Percentiles rank a stretch among this genome's conserved stretches.
phyloP scores from a whole-genome alignment of 2,797 vertebrate genomes.

The Manis crassicaudata region DNA sequence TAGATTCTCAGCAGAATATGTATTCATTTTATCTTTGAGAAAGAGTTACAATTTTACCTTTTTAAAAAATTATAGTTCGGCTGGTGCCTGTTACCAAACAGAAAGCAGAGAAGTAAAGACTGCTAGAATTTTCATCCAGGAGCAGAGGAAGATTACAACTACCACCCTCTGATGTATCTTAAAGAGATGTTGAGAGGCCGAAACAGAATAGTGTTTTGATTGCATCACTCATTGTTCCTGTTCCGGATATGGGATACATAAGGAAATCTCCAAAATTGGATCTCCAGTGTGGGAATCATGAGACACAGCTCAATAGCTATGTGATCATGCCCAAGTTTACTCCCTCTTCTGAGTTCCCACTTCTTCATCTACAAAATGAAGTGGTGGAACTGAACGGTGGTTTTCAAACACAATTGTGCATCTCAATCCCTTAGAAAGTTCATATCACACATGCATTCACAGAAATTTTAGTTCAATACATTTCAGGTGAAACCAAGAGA shows the following conservation, averaged over 20 bases:
- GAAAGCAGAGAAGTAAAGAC: not conserved
- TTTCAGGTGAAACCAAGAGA: not conserved
- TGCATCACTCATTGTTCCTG: not conserved
- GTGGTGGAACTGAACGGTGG: not conserved
- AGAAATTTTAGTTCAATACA: not conserved
- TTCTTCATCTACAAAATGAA: constrained; percentile 1
- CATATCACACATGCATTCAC: not conserved
- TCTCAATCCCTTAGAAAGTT: not conserved
- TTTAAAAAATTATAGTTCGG: not conserved
- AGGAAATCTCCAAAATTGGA: not conserved
- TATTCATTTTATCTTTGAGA: not conserved
- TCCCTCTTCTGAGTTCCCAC: not conserved
- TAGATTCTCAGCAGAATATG: not conserved
- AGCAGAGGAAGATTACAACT: not conserved
- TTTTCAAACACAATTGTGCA: not conserved
- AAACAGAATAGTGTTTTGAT: not conserved
- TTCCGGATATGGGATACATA: not conserved
- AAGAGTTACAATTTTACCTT: constrained; percentile 7
- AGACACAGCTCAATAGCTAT: not conserved
- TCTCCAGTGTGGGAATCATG: not conserved
- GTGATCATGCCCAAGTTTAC: not conserved
- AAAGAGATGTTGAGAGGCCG: not conserved
- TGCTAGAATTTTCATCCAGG: not conserved
- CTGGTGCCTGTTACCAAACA: not conserved
- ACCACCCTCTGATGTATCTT: not conserved